phyloP scores from a whole-genome alignment of 2,113 vertebrate species.

The Phrynosoma platyrhinos region DNA sequence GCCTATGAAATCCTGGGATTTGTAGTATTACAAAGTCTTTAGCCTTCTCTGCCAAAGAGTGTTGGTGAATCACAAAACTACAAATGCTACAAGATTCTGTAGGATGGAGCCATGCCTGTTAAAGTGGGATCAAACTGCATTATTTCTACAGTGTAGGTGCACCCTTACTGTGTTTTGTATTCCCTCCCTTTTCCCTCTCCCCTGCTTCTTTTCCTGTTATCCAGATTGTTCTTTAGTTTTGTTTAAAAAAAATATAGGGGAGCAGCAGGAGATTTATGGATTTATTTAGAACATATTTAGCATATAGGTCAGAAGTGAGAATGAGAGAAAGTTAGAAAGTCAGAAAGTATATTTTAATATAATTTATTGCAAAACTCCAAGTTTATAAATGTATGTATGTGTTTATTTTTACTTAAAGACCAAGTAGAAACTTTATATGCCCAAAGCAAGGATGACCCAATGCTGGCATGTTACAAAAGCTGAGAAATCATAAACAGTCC shows the following conservation, averaged over 20 bases:
- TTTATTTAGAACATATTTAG: slow-evolving; percentile 51
- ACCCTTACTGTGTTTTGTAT: background rate
- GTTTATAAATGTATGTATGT: background rate
- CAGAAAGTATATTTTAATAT: slow-evolving; percentile 22
- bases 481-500: slow-evolving; percentile 21
- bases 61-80: no score
- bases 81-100: no score
- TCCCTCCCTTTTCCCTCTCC: background rate
- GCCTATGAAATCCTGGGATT: no score
- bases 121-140: no score
- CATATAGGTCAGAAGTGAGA: slow-evolving; percentile 55
- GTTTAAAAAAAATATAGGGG: slow-evolving; percentile 48
- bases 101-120: no score
- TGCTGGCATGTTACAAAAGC: slow-evolving; percentile 18
- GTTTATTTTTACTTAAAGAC: background rate
- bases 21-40: no score
- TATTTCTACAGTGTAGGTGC: no score
- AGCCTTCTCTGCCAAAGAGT: no score
- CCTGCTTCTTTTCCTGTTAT: background rate
- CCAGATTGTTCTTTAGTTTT: slow-evolving; percentile 37
- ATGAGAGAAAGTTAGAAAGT: slow-evolving; percentile 45
- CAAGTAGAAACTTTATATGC: background rate
- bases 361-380: background rate
- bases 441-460: slow-evolving; percentile 30
- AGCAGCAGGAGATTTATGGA: slow-evolving; percentile 26